A percentile compares a stretch with the other conserved stretches of the same genome.
phyloP scores from a whole-genome alignment of 2,113 vertebrate species.

The Percina caprodes region DNA sequence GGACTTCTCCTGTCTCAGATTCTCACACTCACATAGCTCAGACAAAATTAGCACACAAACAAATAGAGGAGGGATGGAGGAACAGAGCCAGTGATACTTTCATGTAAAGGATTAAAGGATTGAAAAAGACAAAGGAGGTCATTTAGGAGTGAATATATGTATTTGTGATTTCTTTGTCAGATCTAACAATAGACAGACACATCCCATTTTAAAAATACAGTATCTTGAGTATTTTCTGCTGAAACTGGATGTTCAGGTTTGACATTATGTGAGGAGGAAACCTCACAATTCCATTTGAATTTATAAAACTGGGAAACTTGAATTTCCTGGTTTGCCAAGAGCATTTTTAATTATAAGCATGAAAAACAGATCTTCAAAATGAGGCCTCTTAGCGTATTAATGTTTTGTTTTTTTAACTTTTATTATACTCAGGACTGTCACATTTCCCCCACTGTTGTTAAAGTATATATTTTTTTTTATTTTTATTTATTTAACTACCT shows the following conservation, averaged over 20 bases:
- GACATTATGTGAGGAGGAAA: background rate
- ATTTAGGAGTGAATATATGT: background rate
- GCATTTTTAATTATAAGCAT: too few species aligned
- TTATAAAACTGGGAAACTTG: background rate
- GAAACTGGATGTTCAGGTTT: background rate
- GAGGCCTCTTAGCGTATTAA: background rate
- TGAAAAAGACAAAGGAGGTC: background rate
- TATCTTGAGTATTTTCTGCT: background rate
- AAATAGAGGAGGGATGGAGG: constrained; percentile 5
- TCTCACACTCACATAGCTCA: constrained; percentile 48
- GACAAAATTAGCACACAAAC: constrained; percentile 63
- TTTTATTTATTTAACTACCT: background rate
- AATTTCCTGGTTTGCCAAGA: background rate
- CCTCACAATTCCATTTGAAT: too few species aligned
- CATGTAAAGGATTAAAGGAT: background rate
- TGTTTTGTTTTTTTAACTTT: too few species aligned
- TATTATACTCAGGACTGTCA: background rate
- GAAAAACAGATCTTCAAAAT: background rate
- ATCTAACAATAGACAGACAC: background rate
- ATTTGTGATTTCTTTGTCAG: background rate
- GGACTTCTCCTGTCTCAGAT: constrained; percentile 46
- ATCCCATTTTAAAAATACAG: background rate
- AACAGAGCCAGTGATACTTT: constrained; percentile 4
- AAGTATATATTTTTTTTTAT: background rate
- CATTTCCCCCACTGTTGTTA: background rate